These are phyloP conservation scores for Drosophila micromelanica DNA, from an alignment of 1,140 invertebrate genomes.

Conservation along the genomic window DNA sequence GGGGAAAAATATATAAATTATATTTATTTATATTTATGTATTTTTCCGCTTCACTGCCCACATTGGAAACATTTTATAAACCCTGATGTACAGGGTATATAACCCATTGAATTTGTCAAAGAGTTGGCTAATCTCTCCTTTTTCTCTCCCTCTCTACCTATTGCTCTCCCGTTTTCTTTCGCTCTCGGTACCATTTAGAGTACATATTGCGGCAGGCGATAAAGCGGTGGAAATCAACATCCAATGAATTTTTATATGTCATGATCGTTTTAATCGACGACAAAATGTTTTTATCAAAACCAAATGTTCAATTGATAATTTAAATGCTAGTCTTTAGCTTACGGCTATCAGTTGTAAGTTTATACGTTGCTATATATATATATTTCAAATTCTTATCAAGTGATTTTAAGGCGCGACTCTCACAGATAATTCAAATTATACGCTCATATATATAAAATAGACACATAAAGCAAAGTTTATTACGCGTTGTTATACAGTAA, in stretches of 20 bases:
- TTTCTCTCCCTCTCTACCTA: slow-evolving; percentile 10
- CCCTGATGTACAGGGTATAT: not conserved
- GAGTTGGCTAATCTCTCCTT: slow-evolving; percentile 5
- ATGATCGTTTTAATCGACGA: slow-evolving; percentile 71
- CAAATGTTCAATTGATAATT: slow-evolving; percentile 12
- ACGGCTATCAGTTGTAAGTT: not conserved
- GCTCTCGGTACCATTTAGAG: not conserved
- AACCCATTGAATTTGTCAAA: not conserved
- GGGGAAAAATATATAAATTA: too few relatives aligned
- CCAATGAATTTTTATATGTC: slow-evolving; percentile 70
- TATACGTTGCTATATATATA: not conserved
- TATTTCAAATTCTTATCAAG: slow-evolving; percentile 26
- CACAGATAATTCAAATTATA: slow-evolving; percentile 26
- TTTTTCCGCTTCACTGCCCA: not conserved
- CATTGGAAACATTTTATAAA: not conserved
- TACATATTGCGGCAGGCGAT: slow-evolving; percentile 23
- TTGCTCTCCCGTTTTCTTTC: not conserved
- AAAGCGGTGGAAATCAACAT: slow-evolving; percentile 49
- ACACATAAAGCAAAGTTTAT: not conserved
- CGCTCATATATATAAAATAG: slow-evolving; percentile 50
- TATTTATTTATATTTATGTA: too few relatives aligned
- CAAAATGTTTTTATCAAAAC: slow-evolving; percentile 35
- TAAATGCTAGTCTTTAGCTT: not conserved
- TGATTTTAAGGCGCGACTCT: slow-evolving; percentile 20
- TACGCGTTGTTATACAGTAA: slow-evolving; percentile 14